A percentile compares a stretch with the other conserved stretches of the same genome.
These are phyloP conservation scores for Parelbella ahira DNA, from an alignment of 2,888 invertebrate species.

Conservation along the genomic window DNA sequence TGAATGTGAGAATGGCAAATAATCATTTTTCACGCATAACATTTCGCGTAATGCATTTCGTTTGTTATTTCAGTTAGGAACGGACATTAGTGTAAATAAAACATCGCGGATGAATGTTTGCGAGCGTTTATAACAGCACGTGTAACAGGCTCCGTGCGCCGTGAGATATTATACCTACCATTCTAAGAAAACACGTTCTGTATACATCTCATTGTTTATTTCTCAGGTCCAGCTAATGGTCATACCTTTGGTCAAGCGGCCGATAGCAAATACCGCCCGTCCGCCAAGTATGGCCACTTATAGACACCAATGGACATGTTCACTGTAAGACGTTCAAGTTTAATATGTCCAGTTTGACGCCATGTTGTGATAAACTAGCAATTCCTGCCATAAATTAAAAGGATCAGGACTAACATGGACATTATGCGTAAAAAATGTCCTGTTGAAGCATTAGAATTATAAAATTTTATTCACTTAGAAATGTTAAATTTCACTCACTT, in stretches of 20 bases:
- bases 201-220: slow-evolving; percentile 16
- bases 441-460: no score
- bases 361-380: slow-evolving; percentile 5
- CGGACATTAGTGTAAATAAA: slow-evolving; percentile 47
- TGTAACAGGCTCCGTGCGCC: slow-evolving; percentile 37
- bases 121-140: slow-evolving; percentile 35
- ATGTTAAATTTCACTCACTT: no score
- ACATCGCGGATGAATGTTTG: slow-evolving; percentile 36
- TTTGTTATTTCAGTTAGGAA: slow-evolving; percentile 38
- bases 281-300: slow-evolving; percentile 9
- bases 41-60: slow-evolving; percentile 31
- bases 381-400: slow-evolving; percentile 1
- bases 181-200: slow-evolving; percentile 16
- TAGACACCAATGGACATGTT: slow-evolving; percentile 8
- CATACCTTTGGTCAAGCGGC: slow-evolving; percentile 11
- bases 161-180: slow-evolving; percentile 28
- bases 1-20: no score
- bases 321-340: slow-evolving; percentile 10
- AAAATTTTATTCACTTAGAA: no score
- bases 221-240: slow-evolving; percentile 3
- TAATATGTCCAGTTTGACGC: not conserved
- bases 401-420: no score
- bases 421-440: no score
- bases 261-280: slow-evolving; percentile 9
- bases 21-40: slow-evolving; percentile 9